Evolutionary conservation across 2,888 invertebrate genomes (phyloP).

Genomic region (Drepanosiphum platanoidis): DNA sequence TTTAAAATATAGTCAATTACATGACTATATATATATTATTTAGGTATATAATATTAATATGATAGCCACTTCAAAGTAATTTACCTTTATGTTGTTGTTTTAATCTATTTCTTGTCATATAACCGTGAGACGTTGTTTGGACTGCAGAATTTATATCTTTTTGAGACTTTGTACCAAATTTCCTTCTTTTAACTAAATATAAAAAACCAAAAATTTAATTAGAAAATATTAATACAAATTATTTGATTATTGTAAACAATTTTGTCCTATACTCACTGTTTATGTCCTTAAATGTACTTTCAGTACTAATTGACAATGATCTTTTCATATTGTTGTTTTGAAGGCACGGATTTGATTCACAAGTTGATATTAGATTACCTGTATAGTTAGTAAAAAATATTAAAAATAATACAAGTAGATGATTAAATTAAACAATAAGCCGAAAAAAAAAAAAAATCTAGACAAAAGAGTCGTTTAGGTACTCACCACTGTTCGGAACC

Average conservation of each 20-base stretch:
- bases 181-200: conserved; percentile 41
- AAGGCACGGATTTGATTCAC: not conserved
- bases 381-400: not conserved
- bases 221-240: not conserved
- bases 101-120: conserved; percentile 53
- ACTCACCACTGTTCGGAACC: conserved; percentile 14
- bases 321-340: conserved; percentile 12
- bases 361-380: not conserved
- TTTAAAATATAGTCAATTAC: no score
- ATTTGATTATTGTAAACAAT: not conserved
- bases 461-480: no score
- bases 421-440: not conserved
- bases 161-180: not conserved
- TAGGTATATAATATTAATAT: no score
- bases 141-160: conserved; percentile 26
- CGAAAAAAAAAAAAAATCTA: not conserved
- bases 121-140: conserved; percentile 11
- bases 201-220: not conserved
- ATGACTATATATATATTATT: no score
- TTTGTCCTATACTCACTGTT: conserved; percentile 1
- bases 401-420: not conserved
- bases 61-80: no score
- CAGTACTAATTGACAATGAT: not conserved
- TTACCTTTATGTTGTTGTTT: conserved; percentile 5
- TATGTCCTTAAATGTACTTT: not conserved